These are phyloP conservation scores for Drosophila subpulchrella DNA, from an alignment of 1,140 invertebrate species.

Conservation along the genomic window DNA sequence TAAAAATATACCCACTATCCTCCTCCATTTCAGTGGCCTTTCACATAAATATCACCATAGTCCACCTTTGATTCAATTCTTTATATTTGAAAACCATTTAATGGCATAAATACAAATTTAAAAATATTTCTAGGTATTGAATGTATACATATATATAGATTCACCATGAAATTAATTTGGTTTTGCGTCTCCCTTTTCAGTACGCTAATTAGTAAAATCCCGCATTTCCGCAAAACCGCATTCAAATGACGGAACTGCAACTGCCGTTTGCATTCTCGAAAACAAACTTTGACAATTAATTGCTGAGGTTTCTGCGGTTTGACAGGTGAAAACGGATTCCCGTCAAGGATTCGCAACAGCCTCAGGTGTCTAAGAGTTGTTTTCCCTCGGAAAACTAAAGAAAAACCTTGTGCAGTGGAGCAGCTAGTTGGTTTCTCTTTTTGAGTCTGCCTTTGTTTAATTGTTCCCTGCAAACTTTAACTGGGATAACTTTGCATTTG, in stretches of 20 bases:
- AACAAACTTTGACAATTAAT: constrained; percentile 37
- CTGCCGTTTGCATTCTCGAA: constrained; percentile 13
- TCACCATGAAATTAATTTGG: not conserved
- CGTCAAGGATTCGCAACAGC: not conserved
- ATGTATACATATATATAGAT: not conserved
- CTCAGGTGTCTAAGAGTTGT: not conserved
- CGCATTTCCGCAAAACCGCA: constrained; percentile 1
- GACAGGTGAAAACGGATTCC: constrained; percentile 18
- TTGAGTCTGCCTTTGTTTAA: constrained; percentile 11
- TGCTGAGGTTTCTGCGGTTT: constrained; percentile 15
- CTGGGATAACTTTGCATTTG: not conserved
- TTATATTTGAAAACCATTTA: too few relatives aligned
- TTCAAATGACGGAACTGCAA: constrained; percentile 25
- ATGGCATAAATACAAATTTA: too few relatives aligned
- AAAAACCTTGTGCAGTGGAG: not conserved
- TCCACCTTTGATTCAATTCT: too few relatives aligned
- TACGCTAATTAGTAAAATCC: constrained; percentile 20
- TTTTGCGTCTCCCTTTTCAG: not conserved
- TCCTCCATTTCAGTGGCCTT: too few relatives aligned
- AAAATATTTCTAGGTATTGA: not conserved
- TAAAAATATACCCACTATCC: too few relatives aligned
- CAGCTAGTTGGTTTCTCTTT: constrained; percentile 7
- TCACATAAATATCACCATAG: too few relatives aligned
- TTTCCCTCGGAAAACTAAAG: constrained; percentile 4
- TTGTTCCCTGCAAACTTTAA: constrained; percentile 14